These are phyloP conservation scores for Rattus norvegicus DNA, from an alignment of 2,113 vertebrate species.

Conservation along the genomic window DNA sequence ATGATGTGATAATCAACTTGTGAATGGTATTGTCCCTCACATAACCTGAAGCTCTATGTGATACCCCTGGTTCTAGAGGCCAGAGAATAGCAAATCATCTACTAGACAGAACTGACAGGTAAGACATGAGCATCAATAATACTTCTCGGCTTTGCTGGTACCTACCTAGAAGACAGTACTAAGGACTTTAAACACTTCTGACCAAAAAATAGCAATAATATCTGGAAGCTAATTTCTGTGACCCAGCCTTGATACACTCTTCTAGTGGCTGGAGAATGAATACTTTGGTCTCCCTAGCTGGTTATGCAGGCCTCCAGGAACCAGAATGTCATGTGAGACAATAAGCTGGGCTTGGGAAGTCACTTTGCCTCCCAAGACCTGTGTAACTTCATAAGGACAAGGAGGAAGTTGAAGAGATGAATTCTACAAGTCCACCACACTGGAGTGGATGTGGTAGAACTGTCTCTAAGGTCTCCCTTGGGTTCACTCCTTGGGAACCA, in stretches of 20 bases:
- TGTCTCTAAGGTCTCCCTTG: background rate
- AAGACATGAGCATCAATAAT: background rate
- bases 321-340: background rate
- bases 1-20: background rate
- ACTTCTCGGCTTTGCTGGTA: background rate
- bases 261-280: background rate
- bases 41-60: background rate
- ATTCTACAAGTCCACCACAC: too few species aligned
- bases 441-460: accelerated
- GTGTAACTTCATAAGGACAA: background rate
- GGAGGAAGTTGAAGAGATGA: background rate
- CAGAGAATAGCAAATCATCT: background rate
- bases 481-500: background rate
- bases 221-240: background rate
- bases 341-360: background rate
- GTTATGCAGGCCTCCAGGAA: background rate
- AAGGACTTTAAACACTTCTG: background rate
- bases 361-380: background rate
- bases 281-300: background rate
- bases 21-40: background rate
- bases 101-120: background rate
- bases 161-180: background rate
- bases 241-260: background rate
- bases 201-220: background rate
- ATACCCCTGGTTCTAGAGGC: background rate